A percentile compares a stretch with the other conserved stretches of the same genome.
phyloP scores from a whole-genome alignment of 2,113 vertebrate species.

The Eptatretus burgeri region DNA sequence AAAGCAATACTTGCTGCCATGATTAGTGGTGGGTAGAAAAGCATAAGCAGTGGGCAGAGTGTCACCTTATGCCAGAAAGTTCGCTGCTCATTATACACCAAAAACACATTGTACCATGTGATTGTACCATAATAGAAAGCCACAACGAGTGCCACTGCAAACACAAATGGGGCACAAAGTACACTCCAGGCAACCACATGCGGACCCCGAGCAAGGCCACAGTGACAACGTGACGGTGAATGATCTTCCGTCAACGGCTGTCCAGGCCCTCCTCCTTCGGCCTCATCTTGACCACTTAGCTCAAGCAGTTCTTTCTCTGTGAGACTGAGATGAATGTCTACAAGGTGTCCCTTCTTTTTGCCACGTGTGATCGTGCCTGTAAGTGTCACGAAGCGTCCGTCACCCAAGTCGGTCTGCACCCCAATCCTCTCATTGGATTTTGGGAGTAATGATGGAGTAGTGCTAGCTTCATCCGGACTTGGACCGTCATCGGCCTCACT shows the following conservation, averaged over 20 bases:
- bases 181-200: conserved; percentile 70
- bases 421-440: conserved; percentile 14
- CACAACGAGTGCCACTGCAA: conserved; percentile 61
- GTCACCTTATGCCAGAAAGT: conserved; percentile 98
- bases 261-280: conserved; percentile 18
- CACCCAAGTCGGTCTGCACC: conserved; percentile 42
- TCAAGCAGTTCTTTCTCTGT: conserved; percentile 67
- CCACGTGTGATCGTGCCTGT: conserved; percentile 90
- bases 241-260: conserved; percentile 5
- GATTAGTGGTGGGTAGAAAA: conserved; percentile 82
- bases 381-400: conserved; percentile 77
- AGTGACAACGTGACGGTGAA: conserved; percentile 18
- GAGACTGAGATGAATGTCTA: conserved; percentile 79
- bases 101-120: conserved; percentile 94
- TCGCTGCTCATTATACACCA: conserved; percentile 93
- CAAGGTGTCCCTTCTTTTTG: conserved; percentile 92
- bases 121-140: conserved; percentile 96
- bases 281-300: conserved; percentile 22
- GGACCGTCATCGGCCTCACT: background rate
- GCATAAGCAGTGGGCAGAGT: conserved; percentile 64
- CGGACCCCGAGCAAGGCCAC: conserved; percentile 43
- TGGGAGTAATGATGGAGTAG: conserved; percentile 1
- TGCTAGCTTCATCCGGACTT: background rate
- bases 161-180: conserved; percentile 58
- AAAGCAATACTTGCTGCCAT: conserved; percentile 52